Base-by-base conservation (phyloP, 1,140 invertebrate species). In the Ceratina calcarata region DNA sequence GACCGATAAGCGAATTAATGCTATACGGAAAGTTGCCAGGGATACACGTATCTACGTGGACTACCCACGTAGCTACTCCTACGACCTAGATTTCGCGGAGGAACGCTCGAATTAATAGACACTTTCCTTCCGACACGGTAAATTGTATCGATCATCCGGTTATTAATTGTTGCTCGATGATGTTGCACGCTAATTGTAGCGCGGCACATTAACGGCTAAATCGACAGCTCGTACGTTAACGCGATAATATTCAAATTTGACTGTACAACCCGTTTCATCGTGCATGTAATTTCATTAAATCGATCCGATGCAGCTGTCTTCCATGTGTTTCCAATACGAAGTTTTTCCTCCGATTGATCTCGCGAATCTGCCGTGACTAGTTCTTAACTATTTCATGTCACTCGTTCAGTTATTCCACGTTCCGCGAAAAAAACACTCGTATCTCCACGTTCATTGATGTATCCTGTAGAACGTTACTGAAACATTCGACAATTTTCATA, bases 71-170 rank as follows among this genome's bases (percentile, higher is more conserved):
- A 24, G 15, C 53, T 55, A 57, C 13, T 65, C 16, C 51, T 27
- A 58, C 24, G 51, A 74, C 61, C 70, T 65, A 74, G 37, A 61
- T 80, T 66, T 37, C 27, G 20, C 18, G 51, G 37, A 75, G 53
- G 57, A 62, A 75, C 73, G 61, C n/a, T 73, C 62, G 27, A 49
- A 68, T 74, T 55, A 73, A 57, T 60, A 83, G 24, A 58, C 71
- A 79, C 72, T 60, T 80, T 15, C 61, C 27, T 61, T 61, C 20
- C 45, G 58, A 22, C 55, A 51, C 57, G 53, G 13, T 32, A 22
- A 68, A 49, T 76, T 49, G 37, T 49, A 49, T 51, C 66, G 70
- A 72, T 61, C 37, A 72, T 60, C 18, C 61, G 18, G 51, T 72
- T 72, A 72, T 72, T 72, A 61, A 72, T 61, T 49, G 67, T 70